A percentile compares a stretch with the other conserved stretches of the same genome.
Evolutionary conservation across 2,113 vertebrate genomes (phyloP).

Genomic region (Tautogolabrus adspersus): DNA sequence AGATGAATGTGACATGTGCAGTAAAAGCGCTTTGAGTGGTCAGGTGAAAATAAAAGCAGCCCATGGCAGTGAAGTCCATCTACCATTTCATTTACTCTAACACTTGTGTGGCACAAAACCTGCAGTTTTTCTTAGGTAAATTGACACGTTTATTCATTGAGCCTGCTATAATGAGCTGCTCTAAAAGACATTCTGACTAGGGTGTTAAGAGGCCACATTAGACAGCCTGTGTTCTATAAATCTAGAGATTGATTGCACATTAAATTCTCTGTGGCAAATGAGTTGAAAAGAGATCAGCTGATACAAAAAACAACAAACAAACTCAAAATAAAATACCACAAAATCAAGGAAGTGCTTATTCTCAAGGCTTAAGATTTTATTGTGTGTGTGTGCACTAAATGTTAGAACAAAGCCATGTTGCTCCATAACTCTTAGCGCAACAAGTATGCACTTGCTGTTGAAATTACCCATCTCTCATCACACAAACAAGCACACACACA

Average conservation of each 20-base stretch:
- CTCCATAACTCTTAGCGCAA: not conserved
- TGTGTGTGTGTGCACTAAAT: not conserved
- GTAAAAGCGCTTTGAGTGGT: too few species aligned
- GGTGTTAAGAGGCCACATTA: not conserved
- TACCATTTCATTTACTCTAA: too few species aligned
- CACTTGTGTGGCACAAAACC: too few species aligned
- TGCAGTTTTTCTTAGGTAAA: too few species aligned
- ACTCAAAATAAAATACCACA: not conserved
- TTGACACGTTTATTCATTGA: too few species aligned
- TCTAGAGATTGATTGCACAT: not conserved
- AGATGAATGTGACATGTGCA: too few species aligned
- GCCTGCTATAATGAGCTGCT: too few species aligned
- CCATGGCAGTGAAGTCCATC: too few species aligned
- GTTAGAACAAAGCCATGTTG: not conserved
- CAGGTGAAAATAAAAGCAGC: too few species aligned
- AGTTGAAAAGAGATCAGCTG: not conserved
- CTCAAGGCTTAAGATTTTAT: not conserved
- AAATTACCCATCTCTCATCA: not conserved
- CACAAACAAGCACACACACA: conserved; percentile 8
- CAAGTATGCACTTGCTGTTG: conserved; percentile 1
- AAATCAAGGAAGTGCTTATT: not conserved
- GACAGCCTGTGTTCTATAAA: not conserved
- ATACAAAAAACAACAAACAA: not conserved
- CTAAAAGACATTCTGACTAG: not conserved
- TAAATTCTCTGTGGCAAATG: not conserved